Percentiles rank a stretch among this genome's conserved stretches.
Evolutionary conservation across 2,797 vertebrate genomes (phyloP).

Genomic region (Tolypeutes matacus): DNA sequence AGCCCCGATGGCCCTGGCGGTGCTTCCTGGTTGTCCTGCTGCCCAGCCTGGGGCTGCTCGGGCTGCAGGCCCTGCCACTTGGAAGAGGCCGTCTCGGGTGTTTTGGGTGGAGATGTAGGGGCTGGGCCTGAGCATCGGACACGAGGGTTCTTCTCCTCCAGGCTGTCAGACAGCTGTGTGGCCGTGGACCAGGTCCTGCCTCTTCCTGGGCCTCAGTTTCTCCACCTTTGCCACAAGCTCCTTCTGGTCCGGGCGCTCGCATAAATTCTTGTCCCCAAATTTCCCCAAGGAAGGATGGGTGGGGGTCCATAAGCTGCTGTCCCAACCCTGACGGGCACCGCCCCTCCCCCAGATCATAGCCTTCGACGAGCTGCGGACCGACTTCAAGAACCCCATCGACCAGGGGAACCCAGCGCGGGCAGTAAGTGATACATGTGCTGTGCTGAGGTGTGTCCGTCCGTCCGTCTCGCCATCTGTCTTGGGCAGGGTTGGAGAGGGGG

Average conservation of each 20-base stretch:
- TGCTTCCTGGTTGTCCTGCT: neutral
- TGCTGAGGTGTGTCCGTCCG: slow-evolving; percentile 86
- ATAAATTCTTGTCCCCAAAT: neutral
- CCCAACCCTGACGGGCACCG: slow-evolving; percentile 69
- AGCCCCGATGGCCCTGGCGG: neutral
- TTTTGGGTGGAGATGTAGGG: neutral
- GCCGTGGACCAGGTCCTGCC: neutral
- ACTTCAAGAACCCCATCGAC: slow-evolving; percentile 98
- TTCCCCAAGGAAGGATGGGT: neutral
- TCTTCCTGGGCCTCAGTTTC: slow-evolving; percentile 3
- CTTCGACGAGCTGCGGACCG: slow-evolving; percentile 96
- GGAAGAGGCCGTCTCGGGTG: neutral
- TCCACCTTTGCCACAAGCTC: neutral
- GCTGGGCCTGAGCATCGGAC: neutral
- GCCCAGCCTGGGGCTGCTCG: neutral
- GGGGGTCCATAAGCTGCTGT: neutral
- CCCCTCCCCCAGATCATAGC: slow-evolving; percentile 93
- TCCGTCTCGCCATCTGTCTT: slow-evolving; percentile 73
- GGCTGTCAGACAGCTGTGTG: neutral
- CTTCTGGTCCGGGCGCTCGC: neutral
- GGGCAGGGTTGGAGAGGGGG: slow-evolving; percentile 9
- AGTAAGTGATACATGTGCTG: slow-evolving; percentile 91
- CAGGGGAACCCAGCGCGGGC: slow-evolving; percentile 97
- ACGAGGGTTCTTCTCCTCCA: neutral
- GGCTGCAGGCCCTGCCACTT: neutral